Conservation (phyloP, 2,113 vertebrate species). For the Corythoichthys intestinalis region DNA sequence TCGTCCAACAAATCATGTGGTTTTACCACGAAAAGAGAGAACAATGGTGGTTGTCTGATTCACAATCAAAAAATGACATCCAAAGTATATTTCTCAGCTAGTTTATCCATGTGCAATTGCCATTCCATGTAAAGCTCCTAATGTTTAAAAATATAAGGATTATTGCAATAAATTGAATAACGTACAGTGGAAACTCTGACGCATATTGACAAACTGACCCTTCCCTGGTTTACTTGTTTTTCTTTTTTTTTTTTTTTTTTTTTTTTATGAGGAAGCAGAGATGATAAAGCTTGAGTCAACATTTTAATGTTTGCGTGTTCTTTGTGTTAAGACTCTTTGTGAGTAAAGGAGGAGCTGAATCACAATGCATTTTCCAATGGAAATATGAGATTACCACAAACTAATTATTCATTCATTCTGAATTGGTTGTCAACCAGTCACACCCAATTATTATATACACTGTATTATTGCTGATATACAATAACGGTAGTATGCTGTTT, state of each 20-base stretch:
- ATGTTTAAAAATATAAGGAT: background rate
- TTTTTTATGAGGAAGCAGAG: background rate
- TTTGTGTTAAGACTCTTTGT: background rate
- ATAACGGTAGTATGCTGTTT: background rate
- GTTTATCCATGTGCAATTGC: background rate
- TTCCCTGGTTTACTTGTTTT: background rate
- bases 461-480: too few species aligned
- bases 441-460: too few species aligned
- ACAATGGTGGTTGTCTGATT: background rate
- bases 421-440: too few species aligned
- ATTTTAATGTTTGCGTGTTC: conserved; percentile 18
- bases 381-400: background rate
- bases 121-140: background rate
- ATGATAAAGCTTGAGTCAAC: conserved; percentile 18
- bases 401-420: background rate
- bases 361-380: background rate
- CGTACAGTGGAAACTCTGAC: conserved; percentile 6
- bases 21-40: background rate
- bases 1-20: background rate
- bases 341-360: background rate
- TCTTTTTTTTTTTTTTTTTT: background rate
- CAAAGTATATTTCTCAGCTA: background rate
- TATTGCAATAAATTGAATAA: background rate
- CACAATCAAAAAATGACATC: background rate
- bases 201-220: background rate